Evolutionary conservation across 2,797 vertebrate species (phyloP).

Genomic region (Microctenopoma lineatum): DNA sequence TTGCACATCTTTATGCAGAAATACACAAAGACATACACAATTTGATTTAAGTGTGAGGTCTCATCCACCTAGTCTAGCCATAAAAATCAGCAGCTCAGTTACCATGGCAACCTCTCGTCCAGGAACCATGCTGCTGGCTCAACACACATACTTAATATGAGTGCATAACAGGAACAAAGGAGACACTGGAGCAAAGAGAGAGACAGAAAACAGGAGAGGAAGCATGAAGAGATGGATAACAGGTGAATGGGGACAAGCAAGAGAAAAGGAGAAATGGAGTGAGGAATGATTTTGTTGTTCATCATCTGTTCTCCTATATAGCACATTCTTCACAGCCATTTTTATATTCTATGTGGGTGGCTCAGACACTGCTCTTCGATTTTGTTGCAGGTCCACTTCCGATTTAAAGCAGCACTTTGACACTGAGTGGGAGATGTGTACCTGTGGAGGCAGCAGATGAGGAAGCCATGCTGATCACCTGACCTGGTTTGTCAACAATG

Average conservation of each 20-base stretch:
- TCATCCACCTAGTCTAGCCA: slow-evolving; percentile 42
- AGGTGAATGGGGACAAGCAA: background rate
- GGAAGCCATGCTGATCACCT: slow-evolving; percentile 86
- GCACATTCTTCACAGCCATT: slow-evolving; percentile 26
- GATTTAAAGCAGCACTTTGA: slow-evolving; percentile 39
- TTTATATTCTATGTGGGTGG: slow-evolving; percentile 48
- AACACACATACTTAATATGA: slow-evolving; percentile 32
- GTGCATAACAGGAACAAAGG: slow-evolving; percentile 21
- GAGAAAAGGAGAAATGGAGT: slow-evolving; percentile 13
- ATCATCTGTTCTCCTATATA: slow-evolving; percentile 30
- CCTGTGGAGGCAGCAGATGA: slow-evolving; percentile 80
- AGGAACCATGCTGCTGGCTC: slow-evolving; percentile 52
- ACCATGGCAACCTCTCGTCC: slow-evolving; percentile 68
- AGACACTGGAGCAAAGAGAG: slow-evolving; percentile 1
- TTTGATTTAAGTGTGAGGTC: slow-evolving; percentile 11
- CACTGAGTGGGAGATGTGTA: slow-evolving; percentile 53
- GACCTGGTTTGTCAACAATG: slow-evolving; percentile 93
- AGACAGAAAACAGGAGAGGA: background rate
- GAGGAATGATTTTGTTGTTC: slow-evolving; percentile 13
- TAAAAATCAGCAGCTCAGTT: slow-evolving; percentile 55
- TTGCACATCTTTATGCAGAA: slow-evolving; percentile 8
- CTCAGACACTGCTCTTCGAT: slow-evolving; percentile 42
- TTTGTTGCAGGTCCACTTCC: slow-evolving; percentile 39
- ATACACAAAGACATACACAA: slow-evolving; percentile 6
- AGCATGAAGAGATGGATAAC: slow-evolving; percentile 3